A percentile compares a stretch with the other conserved stretches of the same genome.
Conservation (phyloP, 2,113 vertebrate species). For the Centropus unirufus region DNA sequence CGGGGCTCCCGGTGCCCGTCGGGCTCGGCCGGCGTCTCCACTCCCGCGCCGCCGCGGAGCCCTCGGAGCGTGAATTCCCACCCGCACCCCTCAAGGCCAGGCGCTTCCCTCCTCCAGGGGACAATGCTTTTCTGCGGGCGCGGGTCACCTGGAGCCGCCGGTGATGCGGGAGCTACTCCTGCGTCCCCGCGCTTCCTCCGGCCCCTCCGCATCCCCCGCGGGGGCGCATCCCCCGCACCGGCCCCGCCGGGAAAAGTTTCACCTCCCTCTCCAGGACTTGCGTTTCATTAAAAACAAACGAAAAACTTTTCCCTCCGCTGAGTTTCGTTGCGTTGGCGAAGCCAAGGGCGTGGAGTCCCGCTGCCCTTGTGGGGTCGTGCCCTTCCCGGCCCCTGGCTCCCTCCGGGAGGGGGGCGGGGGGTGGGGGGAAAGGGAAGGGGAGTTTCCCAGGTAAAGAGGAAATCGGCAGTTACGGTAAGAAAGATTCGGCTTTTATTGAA, state of each 20-base stretch:
- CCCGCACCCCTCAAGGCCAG: not conserved
- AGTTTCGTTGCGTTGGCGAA: not conserved
- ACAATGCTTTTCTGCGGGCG: not conserved
- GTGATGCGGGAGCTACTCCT: not conserved
- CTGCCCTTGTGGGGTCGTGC: not conserved
- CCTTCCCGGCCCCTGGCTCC: not conserved
- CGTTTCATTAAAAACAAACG: not conserved
- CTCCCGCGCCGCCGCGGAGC: not conserved
- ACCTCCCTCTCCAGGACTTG: too few relatives aligned
- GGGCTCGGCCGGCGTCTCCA: too few relatives aligned
- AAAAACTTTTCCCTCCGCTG: not conserved
- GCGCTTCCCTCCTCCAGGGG: not conserved
- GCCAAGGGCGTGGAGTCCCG: not conserved
- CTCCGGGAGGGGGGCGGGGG: not conserved
- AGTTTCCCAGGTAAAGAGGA: conserved; percentile 25
- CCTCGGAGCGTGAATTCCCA: not conserved
- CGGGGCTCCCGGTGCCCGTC: too few relatives aligned
- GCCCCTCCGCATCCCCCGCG: too few relatives aligned
- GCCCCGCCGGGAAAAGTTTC: not conserved
- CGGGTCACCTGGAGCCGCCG: not conserved
- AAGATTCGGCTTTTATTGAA: conserved; percentile 94
- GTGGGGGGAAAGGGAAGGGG: not conserved
- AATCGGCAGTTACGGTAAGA: conserved; percentile 83
- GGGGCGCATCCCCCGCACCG: not conserved
- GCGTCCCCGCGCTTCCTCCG: not conserved